A percentile compares a stretch with the other conserved stretches of the same genome.
Evolutionary conservation across 2,113 vertebrate species (phyloP).

Genomic region (Rattus norvegicus): GRCr8 NC_086028.1:78165501-78166000

Average conservation of each 20-base stretch:
- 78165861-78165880: slow-evolving; percentile 70
- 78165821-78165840: slow-evolving; percentile 77
- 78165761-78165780: slow-evolving; percentile 78
- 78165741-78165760: slow-evolving; percentile 69
- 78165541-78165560: background rate
- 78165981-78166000: slow-evolving; percentile 63
- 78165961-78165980: slow-evolving; percentile 65
- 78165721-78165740: slow-evolving; percentile 31
- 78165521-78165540: background rate
- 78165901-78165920: slow-evolving; percentile 65
- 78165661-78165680: background rate
- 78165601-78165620: background rate
- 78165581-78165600: background rate
- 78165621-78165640: background rate
- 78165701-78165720: slow-evolving; percentile 51
- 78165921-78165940: slow-evolving; percentile 76
- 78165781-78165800: slow-evolving; percentile 76
- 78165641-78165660: background rate
- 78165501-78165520: background rate
- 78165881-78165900: slow-evolving; percentile 69
- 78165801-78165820: slow-evolving; percentile 71
- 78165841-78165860: slow-evolving; percentile 83
- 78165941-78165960: slow-evolving; percentile 68
- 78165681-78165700: background rate
- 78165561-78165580: background rate